Evolutionary conservation across 2,888 invertebrate genomes (phyloP).

Genomic region (Chymomyza amoena): DNA sequence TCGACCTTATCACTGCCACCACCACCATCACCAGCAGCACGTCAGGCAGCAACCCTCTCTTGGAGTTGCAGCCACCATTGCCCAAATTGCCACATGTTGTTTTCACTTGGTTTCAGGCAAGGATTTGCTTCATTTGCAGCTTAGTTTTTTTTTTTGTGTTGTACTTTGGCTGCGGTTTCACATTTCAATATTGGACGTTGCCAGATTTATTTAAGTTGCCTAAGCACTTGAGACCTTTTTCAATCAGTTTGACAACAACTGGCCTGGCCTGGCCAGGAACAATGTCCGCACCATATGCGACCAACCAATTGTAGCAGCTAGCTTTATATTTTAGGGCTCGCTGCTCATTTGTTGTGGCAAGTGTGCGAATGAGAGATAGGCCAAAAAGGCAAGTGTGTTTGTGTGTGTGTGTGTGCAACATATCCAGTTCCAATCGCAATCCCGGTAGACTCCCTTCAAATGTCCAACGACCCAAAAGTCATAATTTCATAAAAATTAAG

Average conservation of each 20-base stretch:
- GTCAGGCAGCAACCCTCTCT: conserved; percentile 19
- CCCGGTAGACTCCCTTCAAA: not conserved
- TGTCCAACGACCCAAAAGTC: conserved; percentile 8
- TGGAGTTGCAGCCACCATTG: conserved; percentile 10
- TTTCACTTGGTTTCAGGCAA: conserved; percentile 25
- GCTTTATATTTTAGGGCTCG: not conserved
- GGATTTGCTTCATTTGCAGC: conserved; percentile 29
- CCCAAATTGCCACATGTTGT: conserved; percentile 40
- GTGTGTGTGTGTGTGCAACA: too few relatives aligned
- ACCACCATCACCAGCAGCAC: conserved; percentile 29
- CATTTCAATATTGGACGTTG: conserved; percentile 57
- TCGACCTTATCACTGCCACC: conserved; percentile 46
- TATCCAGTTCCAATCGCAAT: not conserved
- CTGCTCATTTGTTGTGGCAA: not conserved
- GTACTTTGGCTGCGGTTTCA: conserved; percentile 45
- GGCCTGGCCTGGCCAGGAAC: not conserved
- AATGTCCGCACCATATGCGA: not conserved
- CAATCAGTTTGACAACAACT: conserved; percentile 16
- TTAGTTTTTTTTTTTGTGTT: conserved; percentile 7
- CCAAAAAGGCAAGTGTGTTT: not conserved
- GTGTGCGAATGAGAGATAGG: not conserved
- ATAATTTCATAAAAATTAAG: conserved; percentile 59
- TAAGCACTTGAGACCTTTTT: conserved; percentile 36
- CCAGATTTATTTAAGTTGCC: conserved; percentile 18
- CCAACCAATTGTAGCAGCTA: not conserved